Evolutionary conservation across 2,888 invertebrate species (phyloP).

Genomic region (Selenia dentaria): DNA sequence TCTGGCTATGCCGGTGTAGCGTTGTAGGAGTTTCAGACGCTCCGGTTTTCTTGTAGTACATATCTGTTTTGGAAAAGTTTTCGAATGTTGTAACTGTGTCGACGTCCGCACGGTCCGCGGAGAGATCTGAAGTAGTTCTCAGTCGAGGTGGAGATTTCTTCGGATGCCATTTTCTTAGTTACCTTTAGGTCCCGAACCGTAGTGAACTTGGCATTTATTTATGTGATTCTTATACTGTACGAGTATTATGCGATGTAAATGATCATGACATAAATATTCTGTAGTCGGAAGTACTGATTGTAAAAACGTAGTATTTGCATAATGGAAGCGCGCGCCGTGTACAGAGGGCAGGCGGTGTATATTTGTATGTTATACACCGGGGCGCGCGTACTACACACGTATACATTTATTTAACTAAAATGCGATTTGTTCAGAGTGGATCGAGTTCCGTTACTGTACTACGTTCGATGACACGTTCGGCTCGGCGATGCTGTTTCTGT

Average conservation of each 20-base stretch:
- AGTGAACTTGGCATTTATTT: slow-evolving; percentile 82
- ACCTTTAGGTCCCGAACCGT: slow-evolving; percentile 79
- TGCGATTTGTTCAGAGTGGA: slow-evolving; percentile 77
- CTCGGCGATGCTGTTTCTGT: slow-evolving; percentile 35
- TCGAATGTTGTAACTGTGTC: slow-evolving; percentile 46
- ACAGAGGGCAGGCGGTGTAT: slow-evolving; percentile 56
- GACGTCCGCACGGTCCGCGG: slow-evolving; percentile 25
- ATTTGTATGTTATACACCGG: slow-evolving; percentile 65
- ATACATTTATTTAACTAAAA: slow-evolving; percentile 63
- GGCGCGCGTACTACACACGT: slow-evolving; percentile 57
- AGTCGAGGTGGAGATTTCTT: slow-evolving; percentile 56
- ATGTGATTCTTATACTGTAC: slow-evolving; percentile 78
- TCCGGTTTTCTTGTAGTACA: slow-evolving; percentile 67
- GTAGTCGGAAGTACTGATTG: slow-evolving; percentile 70
- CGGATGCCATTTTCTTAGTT: slow-evolving; percentile 82
- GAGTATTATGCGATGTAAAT: slow-evolving; percentile 72
- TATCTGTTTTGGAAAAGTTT: slow-evolving; percentile 65
- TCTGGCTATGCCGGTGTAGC: slow-evolving; percentile 31
- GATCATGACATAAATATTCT: slow-evolving; percentile 74
- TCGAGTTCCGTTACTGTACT: slow-evolving; percentile 80
- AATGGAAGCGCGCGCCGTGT: slow-evolving; percentile 61
- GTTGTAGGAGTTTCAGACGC: slow-evolving; percentile 33
- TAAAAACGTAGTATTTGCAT: slow-evolving; percentile 66
- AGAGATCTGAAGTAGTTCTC: slow-evolving; percentile 50
- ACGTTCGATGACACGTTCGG: slow-evolving; percentile 69